Evolutionary conservation across 2,888 invertebrate species (phyloP).

Genomic region (Andrena flavipes): DNA sequence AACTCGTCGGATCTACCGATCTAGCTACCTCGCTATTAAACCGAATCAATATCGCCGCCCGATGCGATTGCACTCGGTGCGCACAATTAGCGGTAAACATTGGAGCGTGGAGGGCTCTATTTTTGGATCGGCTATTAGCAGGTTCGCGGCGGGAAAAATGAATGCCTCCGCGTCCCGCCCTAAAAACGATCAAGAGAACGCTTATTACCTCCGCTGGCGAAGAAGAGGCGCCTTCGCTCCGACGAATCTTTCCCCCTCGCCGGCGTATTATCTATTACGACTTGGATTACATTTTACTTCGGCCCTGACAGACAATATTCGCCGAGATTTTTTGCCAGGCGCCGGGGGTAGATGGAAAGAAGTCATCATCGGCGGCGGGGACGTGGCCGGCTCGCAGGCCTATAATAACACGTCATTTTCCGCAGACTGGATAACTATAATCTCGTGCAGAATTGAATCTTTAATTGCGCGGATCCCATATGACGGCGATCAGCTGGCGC

Average conservation of each 20-base stretch:
- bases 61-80: background rate
- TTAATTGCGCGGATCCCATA: slow-evolving; percentile 49
- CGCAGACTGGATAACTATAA: slow-evolving; percentile 51
- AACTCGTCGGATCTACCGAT: slow-evolving; percentile 4
- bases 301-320: background rate
- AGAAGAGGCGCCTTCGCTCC: background rate
- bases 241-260: background rate
- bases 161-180: background rate
- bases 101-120: background rate
- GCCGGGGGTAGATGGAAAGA: slow-evolving; percentile 9
- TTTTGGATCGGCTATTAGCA: background rate
- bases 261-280: slow-evolving; percentile 5
- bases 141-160: background rate
- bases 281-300: slow-evolving; percentile 6
- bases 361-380: slow-evolving; percentile 22
- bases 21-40: background rate
- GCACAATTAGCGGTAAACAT: background rate
- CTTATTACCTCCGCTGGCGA: slow-evolving; percentile 8
- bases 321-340: background rate
- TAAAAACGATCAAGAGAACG: slow-evolving; percentile 1
- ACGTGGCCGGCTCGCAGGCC: slow-evolving; percentile 12
- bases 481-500: slow-evolving; percentile 55
- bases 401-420: slow-evolving; percentile 62
- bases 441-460: slow-evolving; percentile 60
- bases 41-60: background rate